phyloP scores from a whole-genome alignment of 1,140 invertebrate species.

The Vanessa tameamea region DNA sequence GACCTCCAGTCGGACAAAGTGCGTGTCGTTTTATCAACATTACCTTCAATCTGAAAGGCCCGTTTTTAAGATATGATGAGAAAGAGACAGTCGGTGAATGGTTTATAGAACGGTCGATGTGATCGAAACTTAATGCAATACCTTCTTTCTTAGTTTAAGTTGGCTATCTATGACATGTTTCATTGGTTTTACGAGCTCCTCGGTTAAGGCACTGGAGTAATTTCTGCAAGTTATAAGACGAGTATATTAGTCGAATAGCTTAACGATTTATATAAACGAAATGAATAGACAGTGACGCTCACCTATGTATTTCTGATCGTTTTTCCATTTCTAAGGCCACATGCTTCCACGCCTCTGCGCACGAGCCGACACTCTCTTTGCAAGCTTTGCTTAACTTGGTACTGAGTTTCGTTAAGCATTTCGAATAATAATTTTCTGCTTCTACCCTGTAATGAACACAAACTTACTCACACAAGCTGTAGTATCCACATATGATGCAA shows the following conservation, averaged over 20 bases:
- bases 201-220: slow-evolving; percentile 88
- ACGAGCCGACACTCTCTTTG: slow-evolving; percentile 88
- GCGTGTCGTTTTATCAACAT: slow-evolving; percentile 92
- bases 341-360: slow-evolving; percentile 93
- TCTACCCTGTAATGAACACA: slow-evolving; percentile 86
- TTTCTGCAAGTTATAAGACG: slow-evolving; percentile 78
- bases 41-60: slow-evolving; percentile 84
- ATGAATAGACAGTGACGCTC: slow-evolving; percentile 40
- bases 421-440: slow-evolving; percentile 93
- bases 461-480: background rate
- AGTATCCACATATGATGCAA: background rate
- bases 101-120: background rate
- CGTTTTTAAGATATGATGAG: background rate
- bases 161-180: slow-evolving; percentile 87
- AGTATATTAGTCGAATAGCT: background rate
- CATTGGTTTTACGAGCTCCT: slow-evolving; percentile 95
- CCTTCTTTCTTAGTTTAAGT: slow-evolving; percentile 88
- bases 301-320: slow-evolving; percentile 92
- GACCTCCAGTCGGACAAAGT: slow-evolving; percentile 91
- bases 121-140: slow-evolving; percentile 39
- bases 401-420: slow-evolving; percentile 92
- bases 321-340: slow-evolving; percentile 95
- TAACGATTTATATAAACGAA: no score
- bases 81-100: no score
- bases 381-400: slow-evolving; percentile 91